Percentiles rank a stretch among this genome's conserved stretches.
Evolutionary conservation across 2,113 vertebrate genomes (phyloP).

Genomic region (Scartelaos histophorus): DNA sequence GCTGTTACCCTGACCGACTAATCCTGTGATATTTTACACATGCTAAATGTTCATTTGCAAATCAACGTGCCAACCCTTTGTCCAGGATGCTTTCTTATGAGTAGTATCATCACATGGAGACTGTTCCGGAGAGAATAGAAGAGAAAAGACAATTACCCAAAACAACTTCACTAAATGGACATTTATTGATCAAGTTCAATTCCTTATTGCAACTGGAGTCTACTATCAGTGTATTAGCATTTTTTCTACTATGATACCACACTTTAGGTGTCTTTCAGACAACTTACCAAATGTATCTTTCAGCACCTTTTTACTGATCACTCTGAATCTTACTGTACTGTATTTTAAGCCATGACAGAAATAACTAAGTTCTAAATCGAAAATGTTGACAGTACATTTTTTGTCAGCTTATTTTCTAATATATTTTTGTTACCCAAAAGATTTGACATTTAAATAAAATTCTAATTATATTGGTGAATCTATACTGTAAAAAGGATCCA

Average conservation of each 20-base stretch:
- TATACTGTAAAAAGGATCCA: neutral
- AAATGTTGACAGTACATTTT: neutral
- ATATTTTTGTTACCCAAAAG: neutral
- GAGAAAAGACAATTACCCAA: neutral
- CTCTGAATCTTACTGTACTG: neutral
- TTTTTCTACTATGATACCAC: neutral
- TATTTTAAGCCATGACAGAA: neutral
- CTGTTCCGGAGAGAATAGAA: too few relatives aligned
- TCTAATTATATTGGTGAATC: neutral
- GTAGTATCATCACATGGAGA: constrained; percentile 52
- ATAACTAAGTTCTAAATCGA: neutral
- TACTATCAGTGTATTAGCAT: neutral
- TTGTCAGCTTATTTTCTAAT: neutral
- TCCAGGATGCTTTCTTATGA: constrained; percentile 21
- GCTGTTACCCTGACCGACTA: constrained; percentile 22
- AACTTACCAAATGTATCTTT: neutral
- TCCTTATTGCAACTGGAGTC: neutral
- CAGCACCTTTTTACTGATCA: constrained; percentile 9
- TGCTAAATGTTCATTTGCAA: constrained; percentile 45
- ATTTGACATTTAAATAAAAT: neutral
- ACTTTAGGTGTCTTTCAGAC: neutral
- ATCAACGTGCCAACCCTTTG: constrained; percentile 28
- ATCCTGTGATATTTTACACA: constrained; percentile 52
- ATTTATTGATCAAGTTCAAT: neutral
- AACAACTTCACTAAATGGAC: neutral